Base-by-base conservation (phyloP, 2,797 vertebrate species). In the Alfaro cultratus region DNA sequence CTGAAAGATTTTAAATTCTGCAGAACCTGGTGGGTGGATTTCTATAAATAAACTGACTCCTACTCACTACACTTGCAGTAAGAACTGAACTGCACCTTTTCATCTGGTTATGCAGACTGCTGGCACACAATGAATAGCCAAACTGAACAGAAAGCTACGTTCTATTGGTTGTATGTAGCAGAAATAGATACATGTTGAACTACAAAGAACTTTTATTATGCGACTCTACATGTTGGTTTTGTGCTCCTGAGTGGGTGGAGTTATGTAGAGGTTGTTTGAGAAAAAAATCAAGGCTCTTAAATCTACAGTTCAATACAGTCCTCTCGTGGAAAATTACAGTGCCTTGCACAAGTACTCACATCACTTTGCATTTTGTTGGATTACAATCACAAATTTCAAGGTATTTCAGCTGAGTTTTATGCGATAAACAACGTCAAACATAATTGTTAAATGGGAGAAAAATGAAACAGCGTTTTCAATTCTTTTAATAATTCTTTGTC, bases 21-120 rank as follows among this genome's bases (percentile, higher is more conserved):
- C 75, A 79, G 76, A 67, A 80, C 81, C 83, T 85, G 75, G 92
- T 90, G 85, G 91, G 88, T 49, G 85, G 82, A 79, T 79, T 78
- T 77, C 82, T 92, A 90, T 86, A 92, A 90, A 92, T 92, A 91
- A 88, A 91, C 80, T 43, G 67, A 90, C 90, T 92, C 88, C 81
- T 71, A 77, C 88, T 88, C 64, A 74, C 78, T 80, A 77, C 83
- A 75, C 87, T 85, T 85, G 74, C 81, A 78, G 76, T 62, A 73
- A 76, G 55, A 85, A 77, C 15, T 39, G 64, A 80, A 77, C 60
- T 16, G 79, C 78, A 73, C 73, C 72, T 53, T 80, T 88, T 87
- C 46, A 85, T 81, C 77, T 43, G 16, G 79, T 51, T 87, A 85
- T 71, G 36, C 47, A 82, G 82, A 82, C 76, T 23, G 10, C 57